Base-by-base conservation (phyloP, 2,797 vertebrate genomes). In the Myripristis murdjan region DNA sequence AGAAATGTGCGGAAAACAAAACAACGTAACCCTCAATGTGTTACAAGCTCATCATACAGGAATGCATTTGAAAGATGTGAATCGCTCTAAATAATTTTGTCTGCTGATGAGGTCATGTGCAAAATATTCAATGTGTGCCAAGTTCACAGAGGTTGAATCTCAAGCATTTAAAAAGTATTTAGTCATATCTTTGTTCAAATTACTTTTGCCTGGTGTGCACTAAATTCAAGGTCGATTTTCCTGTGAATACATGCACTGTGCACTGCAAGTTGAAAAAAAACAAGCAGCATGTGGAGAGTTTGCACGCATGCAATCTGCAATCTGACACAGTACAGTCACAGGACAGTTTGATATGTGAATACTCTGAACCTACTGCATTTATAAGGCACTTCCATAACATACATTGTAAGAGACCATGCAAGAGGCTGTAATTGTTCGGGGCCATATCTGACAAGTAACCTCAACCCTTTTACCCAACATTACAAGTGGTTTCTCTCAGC, bases 391-490 rank as follows among this genome's bases (percentile, higher is more conserved):
- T 64, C 52, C 35, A 41, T 43, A 72, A 64, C 56, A 71, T 46
- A 39, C 20, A 15, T 18, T 20, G 8, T 43, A 58, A 52, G 18
- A 57, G 49, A 4, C 5, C 26, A 28, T 5, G 5, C 28, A 16
- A 3, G 7, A 18, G 24, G 7, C 10, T 11, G n/a, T n/a, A n/a
- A 24, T 51, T 12, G 22, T 51, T 51, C 48, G 51, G 48, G 20
- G 23, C 10, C 20, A 23, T 51, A 23, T 51, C 18, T 58, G 2
- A 6, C 68, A 18, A 16, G n/a, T 51, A 51, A 51, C 22, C 20
- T 12, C 68, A 67, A 55, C n/a, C 24, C 44, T 87, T 77, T 87
- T 77, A 74, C 31, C 15, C 67, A 75, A 81, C 16, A 56, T 47
- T 11, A 49, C 0, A 0, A 70, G 18, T 5, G 14, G 18, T 22